Evolutionary conservation across 2,888 invertebrate species (phyloP).

Genomic region (Brachycybe producta): DNA sequence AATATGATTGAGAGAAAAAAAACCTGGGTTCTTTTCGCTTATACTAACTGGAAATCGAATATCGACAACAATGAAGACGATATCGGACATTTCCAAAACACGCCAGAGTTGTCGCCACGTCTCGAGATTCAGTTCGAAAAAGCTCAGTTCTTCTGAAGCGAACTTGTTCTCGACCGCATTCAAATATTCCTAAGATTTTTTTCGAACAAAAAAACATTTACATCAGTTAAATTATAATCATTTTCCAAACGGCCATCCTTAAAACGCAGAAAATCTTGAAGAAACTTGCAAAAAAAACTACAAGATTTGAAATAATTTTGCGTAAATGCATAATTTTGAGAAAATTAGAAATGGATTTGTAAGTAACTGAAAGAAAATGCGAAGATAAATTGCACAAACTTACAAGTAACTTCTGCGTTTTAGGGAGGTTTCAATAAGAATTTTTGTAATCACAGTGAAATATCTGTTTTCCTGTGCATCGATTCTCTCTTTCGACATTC

Average conservation of each 20-base stretch:
- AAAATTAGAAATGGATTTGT: too few relatives aligned
- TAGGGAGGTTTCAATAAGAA: neutral
- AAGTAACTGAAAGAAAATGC: too few relatives aligned
- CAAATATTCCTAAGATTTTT: slow-evolving; percentile 55
- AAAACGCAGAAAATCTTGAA: neutral
- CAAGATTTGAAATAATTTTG: slow-evolving; percentile 13
- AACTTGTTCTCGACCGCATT: slow-evolving; percentile 49
- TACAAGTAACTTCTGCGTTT: too few relatives aligned
- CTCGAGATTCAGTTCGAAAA: slow-evolving; percentile 86
- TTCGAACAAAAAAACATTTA: slow-evolving; percentile 9
- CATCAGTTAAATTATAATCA: slow-evolving; percentile 16
- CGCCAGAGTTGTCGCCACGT: slow-evolving; percentile 95
- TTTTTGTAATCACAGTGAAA: slow-evolving; percentile 47
- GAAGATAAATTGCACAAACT: too few relatives aligned
- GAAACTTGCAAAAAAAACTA: neutral
- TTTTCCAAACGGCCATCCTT: slow-evolving; percentile 1
- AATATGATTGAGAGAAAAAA: neutral
- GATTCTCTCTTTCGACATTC: slow-evolving; percentile 55
- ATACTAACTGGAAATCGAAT: slow-evolving; percentile 62
- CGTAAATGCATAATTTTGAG: neutral
- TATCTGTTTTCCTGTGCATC: slow-evolving; percentile 69
- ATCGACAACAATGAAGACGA: slow-evolving; percentile 75
- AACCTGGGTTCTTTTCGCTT: neutral
- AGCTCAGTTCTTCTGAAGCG: slow-evolving; percentile 53
- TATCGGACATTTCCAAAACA: slow-evolving; percentile 85